Base-by-base conservation (phyloP, 2,888 invertebrate genomes). In the Oscheius sp. region DNA sequence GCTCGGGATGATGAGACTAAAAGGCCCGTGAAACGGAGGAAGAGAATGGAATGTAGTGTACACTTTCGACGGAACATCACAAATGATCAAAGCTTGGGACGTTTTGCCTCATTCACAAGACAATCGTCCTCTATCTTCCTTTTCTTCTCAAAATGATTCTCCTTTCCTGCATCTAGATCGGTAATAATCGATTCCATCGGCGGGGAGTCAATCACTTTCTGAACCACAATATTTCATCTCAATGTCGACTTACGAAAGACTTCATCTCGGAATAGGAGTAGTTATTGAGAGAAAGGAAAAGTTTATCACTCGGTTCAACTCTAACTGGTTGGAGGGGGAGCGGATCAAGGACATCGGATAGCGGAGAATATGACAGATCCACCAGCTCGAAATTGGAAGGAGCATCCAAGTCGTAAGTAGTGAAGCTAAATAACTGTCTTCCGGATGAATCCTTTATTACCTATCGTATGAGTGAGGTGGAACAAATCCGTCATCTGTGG, bases 191-290 rank as follows among this genome's bases (percentile, higher is more conserved):
- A 12, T 17, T 44, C 56, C 33, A 22, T 12, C 12, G 54, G 5
- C 54, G 59, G 24, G 24, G 47, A 20, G 6, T 22, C 22, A 22
- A 20, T 26, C 24, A 4, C 12, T 22, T 22, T 12, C 4, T 14
- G 47, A 24, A 12, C 12, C 22, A 47, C 22, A 47, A 28, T 54
- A 9, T n/a, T 26, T 12, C 20, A 24, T 8, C 12, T 22, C 9
- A 30, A 22, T 38, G 9, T 17, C 2, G 20, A 68, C 65, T 49
- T 41, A 66, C 65, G 54, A 67, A 70, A 26, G 61, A 61, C 54
- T 67, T 66, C 70, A 70, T 70, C 62, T 70, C 70, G n/a, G 66
- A 56, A 24, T 65, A 61, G 33, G 33, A 36, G 47, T 61, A 22
- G 32, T 38, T 61, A 47, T 36, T 50, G 14, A 70, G 54, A 6